Conservation (phyloP, 2,888 invertebrate species). For the Drosophila monieri region DNA sequence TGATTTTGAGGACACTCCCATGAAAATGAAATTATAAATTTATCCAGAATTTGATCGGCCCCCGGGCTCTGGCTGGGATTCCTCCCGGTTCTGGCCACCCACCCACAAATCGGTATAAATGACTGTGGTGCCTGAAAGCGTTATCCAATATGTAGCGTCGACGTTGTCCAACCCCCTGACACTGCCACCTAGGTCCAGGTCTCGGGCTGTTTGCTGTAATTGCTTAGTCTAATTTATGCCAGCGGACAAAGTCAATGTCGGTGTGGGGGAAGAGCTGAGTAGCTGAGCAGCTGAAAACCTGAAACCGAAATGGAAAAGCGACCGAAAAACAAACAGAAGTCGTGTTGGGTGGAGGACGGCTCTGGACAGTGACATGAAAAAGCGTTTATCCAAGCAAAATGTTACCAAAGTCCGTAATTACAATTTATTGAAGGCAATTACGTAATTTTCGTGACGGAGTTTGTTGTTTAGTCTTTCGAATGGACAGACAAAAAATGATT, state of each 20-base stretch:
- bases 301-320: slow-evolving; percentile 41
- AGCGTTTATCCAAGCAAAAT: slow-evolving; percentile 61
- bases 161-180: slow-evolving; percentile 54
- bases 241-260: slow-evolving; percentile 73
- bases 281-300: slow-evolving; percentile 14
- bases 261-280: neutral
- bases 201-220: slow-evolving; percentile 58
- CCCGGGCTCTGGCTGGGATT: slow-evolving; percentile 14
- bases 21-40: slow-evolving; percentile 43
- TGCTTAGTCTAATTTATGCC: slow-evolving; percentile 73
- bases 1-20: slow-evolving; percentile 25
- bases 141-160: slow-evolving; percentile 54
- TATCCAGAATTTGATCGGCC: slow-evolving; percentile 14
- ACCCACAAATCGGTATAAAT: slow-evolving; percentile 46
- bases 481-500: slow-evolving; percentile 24
- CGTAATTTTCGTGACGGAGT: slow-evolving; percentile 65
- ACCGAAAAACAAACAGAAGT: slow-evolving; percentile 41
- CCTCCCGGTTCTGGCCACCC: slow-evolving; percentile 10
- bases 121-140: slow-evolving; percentile 19
- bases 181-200: slow-evolving; percentile 40
- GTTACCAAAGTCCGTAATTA: slow-evolving; percentile 77
- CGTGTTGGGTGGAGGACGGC: neutral
- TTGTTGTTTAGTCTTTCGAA: slow-evolving; percentile 29
- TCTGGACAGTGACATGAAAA: slow-evolving; percentile 43
- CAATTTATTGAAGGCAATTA: slow-evolving; percentile 79